Conservation (phyloP, 2,797 vertebrate species). For the Macropus fuliginosus region DNA sequence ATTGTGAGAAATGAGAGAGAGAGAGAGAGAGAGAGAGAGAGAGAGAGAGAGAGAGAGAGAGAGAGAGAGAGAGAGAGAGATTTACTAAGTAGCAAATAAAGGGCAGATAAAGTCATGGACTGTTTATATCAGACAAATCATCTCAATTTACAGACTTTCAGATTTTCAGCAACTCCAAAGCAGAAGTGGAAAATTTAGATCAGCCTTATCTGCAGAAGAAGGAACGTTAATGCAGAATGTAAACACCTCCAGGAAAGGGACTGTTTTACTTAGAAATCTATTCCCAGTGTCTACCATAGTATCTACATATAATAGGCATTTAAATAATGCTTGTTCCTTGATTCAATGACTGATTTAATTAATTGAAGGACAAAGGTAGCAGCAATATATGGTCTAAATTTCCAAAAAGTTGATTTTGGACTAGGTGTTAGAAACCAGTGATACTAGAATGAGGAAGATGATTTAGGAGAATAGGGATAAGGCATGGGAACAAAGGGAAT, state of each 20-base stretch:
- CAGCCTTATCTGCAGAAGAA: background rate
- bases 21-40: background rate
- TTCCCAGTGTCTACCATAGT: background rate
- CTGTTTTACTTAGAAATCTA: background rate
- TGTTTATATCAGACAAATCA: background rate
- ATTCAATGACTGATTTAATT: background rate
- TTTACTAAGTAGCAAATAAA: background rate
- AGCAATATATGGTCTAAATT: background rate
- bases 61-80: background rate
- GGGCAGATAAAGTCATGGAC: background rate
- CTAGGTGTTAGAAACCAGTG: background rate
- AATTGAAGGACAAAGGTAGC: background rate
- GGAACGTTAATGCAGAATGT: background rate
- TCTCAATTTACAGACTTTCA: background rate
- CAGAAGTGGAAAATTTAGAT: background rate
- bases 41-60: background rate
- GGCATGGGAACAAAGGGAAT: background rate
- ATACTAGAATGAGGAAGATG: background rate
- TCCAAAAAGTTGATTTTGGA: background rate
- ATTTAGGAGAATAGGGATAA: background rate
- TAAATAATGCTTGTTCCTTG: background rate
- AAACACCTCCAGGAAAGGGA: background rate
- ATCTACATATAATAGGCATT: background rate
- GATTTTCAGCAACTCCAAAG: background rate
- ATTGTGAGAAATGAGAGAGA: background rate